Percentiles rank a stretch among this genome's conserved stretches.
These are phyloP conservation scores for Engraulis encrasicolus DNA, from an alignment of 2,113 vertebrate genomes.

Conservation along the genomic window DNA sequence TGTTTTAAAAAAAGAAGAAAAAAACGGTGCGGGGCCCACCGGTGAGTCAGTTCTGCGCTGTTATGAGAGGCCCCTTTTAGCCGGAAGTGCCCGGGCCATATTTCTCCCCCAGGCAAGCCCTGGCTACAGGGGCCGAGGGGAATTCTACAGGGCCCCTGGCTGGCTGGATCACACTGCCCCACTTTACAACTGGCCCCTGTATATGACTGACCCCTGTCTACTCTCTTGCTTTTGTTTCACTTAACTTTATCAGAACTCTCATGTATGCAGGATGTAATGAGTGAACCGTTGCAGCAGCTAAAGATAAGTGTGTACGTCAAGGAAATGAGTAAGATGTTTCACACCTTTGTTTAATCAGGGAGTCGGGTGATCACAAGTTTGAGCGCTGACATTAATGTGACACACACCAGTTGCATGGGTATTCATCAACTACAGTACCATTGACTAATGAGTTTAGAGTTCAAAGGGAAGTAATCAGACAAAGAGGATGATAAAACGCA, in stretches of 20 bases:
- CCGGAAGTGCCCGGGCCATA: too few species aligned
- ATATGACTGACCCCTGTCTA: too few species aligned
- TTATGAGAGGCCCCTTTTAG: too few species aligned
- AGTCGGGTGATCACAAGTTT: background rate
- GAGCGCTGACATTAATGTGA: background rate
- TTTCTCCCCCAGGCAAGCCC: too few species aligned
- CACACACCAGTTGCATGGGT: background rate
- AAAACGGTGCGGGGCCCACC: too few species aligned
- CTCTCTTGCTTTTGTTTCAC: background rate
- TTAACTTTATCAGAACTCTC: background rate
- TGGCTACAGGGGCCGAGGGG: too few species aligned
- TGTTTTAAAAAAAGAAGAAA: too few species aligned
- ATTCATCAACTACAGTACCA: background rate
- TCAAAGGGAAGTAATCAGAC: background rate
- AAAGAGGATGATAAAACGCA: background rate
- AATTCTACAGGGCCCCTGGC: too few species aligned
- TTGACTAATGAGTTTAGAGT: too few species aligned
- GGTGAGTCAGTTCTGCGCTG: too few species aligned
- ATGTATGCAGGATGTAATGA: background rate
- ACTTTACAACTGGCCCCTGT: too few species aligned
- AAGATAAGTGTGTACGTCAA: background rate
- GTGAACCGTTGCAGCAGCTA: background rate
- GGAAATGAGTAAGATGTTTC: background rate
- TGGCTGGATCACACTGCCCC: too few species aligned
- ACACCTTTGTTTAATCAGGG: constrained; percentile 1